These are phyloP conservation scores for Eptesicus fuscus DNA, from an alignment of 2,113 vertebrate genomes.

Conservation along the genomic window DNA sequence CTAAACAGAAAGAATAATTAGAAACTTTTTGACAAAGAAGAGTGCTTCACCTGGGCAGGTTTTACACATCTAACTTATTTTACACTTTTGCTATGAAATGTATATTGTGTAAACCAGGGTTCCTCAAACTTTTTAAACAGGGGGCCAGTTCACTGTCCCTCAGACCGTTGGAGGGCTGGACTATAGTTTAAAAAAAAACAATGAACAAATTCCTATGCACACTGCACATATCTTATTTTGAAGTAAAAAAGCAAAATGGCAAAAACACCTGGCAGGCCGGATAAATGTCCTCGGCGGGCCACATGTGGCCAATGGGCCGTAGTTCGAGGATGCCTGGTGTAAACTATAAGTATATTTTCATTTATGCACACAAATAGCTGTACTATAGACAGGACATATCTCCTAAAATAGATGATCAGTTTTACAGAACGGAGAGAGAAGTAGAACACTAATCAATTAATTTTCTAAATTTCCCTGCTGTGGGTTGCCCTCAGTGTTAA, in stretches of 20 bases:
- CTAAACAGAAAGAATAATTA: not conserved
- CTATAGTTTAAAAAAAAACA: too few relatives aligned
- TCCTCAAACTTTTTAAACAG: too few relatives aligned
- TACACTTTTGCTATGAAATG: not conserved
- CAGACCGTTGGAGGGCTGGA: too few relatives aligned
- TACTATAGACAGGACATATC: not conserved
- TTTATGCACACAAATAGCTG: conserved; percentile 24
- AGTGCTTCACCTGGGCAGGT: not conserved
- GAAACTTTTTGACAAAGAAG: not conserved
- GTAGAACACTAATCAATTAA: conserved; percentile 41
- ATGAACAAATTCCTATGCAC: too few relatives aligned
- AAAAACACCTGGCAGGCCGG: too few relatives aligned
- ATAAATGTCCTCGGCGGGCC: too few relatives aligned
- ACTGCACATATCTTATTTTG: too few relatives aligned
- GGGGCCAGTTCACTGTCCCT: too few relatives aligned
- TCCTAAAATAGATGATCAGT: conserved; percentile 41
- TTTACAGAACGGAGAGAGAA: conserved; percentile 9
- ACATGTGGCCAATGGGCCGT: too few relatives aligned
- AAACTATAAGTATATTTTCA: conserved; percentile 24
- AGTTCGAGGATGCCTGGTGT: too few relatives aligned
- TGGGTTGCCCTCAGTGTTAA: not conserved
- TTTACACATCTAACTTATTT: not conserved
- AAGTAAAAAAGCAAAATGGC: too few relatives aligned
- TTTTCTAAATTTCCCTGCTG: conserved; percentile 23
- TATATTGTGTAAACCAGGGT: not conserved